phyloP scores from a whole-genome alignment of 2,888 invertebrate genomes.

The Andrena bicolor region DNA sequence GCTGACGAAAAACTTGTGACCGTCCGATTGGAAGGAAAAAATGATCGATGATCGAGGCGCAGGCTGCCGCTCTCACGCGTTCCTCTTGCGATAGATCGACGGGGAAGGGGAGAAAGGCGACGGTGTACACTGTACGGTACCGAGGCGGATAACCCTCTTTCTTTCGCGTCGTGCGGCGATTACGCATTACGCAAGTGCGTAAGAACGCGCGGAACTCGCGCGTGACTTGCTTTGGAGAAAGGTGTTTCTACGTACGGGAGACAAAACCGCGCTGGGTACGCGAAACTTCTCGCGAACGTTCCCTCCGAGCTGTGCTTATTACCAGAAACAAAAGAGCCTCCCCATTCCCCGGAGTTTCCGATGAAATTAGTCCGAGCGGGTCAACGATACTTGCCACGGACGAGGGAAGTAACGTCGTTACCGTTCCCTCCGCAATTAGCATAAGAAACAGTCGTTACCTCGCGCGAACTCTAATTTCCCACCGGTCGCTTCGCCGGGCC shows the following conservation, averaged over 20 bases:
- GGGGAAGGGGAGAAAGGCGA: conserved; percentile 22
- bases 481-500: neutral
- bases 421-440: neutral
- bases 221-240: conserved; percentile 70
- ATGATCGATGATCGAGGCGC: conserved; percentile 5
- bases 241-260: conserved; percentile 45
- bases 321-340: too few relatives aligned
- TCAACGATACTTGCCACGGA: neutral
- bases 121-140: conserved; percentile 33
- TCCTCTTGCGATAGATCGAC: conserved; percentile 21
- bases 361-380: too few relatives aligned
- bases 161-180: conserved; percentile 58
- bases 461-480: conserved; percentile 1
- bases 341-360: too few relatives aligned
- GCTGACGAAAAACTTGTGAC: conserved; percentile 26
- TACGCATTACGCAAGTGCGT: conserved; percentile 68
- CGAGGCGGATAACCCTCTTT: conserved; percentile 58
- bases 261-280: conserved; percentile 41
- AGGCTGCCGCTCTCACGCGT: conserved; percentile 1
- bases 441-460: neutral
- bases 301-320: neutral
- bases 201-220: conserved; percentile 72
- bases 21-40: conserved; percentile 6
- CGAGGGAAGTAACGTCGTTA: neutral
- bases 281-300: conserved; percentile 18